Conservation (phyloP, 2,113 vertebrate species). For the Phaethon lepturus region DNA sequence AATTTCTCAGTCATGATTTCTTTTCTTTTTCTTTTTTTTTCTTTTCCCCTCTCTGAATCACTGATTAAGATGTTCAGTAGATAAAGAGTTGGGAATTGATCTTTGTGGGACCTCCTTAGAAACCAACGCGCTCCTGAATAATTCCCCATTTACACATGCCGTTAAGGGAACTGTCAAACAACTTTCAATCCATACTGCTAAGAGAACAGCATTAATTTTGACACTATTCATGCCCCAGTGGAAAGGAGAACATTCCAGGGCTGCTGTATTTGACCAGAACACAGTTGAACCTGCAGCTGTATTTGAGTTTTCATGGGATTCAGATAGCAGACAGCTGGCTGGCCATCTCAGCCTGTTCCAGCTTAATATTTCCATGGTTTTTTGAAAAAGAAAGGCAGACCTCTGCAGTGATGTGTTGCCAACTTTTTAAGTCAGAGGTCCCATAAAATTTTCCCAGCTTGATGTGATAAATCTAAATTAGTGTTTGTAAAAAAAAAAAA, state of each 20-base stretch:
- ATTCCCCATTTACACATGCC: not conserved
- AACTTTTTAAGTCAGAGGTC: not conserved
- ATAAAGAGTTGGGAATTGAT: not conserved
- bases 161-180: not conserved
- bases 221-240: not conserved
- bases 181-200: conserved; percentile 23
- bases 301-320: conserved; percentile 38
- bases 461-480: not conserved
- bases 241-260: not conserved
- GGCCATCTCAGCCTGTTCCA: not conserved
- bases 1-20: not conserved
- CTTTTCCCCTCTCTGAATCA: not conserved
- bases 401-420: not conserved
- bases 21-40: not conserved
- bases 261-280: not conserved
- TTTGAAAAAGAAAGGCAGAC: conserved; percentile 17
- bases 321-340: conserved; percentile 43
- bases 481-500: not conserved
- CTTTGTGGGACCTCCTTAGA: not conserved
- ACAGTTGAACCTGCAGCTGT: conserved; percentile 30
- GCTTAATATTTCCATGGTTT: not conserved
- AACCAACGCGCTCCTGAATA: not conserved
- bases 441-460: not conserved
- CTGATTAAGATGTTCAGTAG: not conserved
- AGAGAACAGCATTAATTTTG: conserved; percentile 27